Conservation (phyloP, 2,888 invertebrate genomes). For the Palloptera scutellata region DNA sequence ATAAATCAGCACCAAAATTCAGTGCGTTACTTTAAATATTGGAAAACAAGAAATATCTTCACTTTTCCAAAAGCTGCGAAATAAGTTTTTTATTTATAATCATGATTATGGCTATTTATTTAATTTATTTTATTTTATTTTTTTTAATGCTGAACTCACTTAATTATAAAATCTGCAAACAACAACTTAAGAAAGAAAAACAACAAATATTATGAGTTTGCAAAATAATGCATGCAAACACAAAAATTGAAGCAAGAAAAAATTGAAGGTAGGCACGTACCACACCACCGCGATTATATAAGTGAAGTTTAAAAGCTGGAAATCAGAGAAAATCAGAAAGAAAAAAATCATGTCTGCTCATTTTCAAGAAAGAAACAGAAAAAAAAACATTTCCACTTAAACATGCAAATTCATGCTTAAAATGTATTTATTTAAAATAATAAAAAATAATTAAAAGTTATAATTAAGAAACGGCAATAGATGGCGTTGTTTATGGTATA, state of each 20-base stretch:
- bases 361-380: background rate
- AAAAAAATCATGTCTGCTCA: background rate
- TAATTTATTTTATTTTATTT: conserved; percentile 1
- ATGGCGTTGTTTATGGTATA: too few relatives aligned
- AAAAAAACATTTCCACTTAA: background rate
- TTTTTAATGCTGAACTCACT: background rate
- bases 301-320: background rate
- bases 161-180: too few relatives aligned
- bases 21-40: too few relatives aligned
- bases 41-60: too few relatives aligned
- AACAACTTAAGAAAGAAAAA: too few relatives aligned
- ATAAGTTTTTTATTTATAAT: too few relatives aligned
- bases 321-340: background rate
- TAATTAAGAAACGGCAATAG: background rate
- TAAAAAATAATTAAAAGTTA: background rate
- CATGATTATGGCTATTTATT: background rate
- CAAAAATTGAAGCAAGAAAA: too few relatives aligned
- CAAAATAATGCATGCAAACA: too few relatives aligned
- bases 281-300: background rate
- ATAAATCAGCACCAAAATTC: too few relatives aligned
- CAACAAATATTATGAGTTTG: too few relatives aligned
- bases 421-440: background rate
- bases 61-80: too few relatives aligned
- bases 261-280: conserved; percentile 6
- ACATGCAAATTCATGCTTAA: conserved; percentile 5